Evolutionary conservation across 2,113 vertebrate species (phyloP), one percentile per base, ranked within the genome.

Genomic region (Notiomystis cincta): DNA sequence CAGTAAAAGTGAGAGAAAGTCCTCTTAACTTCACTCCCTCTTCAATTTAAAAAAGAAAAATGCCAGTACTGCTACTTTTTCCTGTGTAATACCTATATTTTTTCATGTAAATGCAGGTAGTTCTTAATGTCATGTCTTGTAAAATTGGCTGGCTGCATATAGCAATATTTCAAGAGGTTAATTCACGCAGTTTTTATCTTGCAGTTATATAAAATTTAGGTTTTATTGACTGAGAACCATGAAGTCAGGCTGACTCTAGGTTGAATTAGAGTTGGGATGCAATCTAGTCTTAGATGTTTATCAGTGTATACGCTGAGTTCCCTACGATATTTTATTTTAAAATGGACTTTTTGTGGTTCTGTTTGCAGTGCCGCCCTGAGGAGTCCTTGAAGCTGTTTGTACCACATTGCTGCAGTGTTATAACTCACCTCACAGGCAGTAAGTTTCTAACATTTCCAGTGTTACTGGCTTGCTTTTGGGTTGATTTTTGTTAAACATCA

Each of bases 301-400:
- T 88, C 57, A 38, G 1, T 45, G 31, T 65, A 27, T 58, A 33
- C 1, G 1, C 65, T 30, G 45, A 79, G 35, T 37, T 83, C 42
- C 25, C 4, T 44, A 38, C 30, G 51, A 35, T 13, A 2, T 12
- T 38, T 53, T 35, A 69, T 62, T 51, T 65, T 40, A 27, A 72
- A 78, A 38, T 72, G 81, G 21, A 33, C 16, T 85, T 3, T 87
- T 95, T 89, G 72, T 91, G 82, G 81, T 90, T 40, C 30, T 82
- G 13, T 98, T 98, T 98, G 96, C 97, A 99, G 99, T 99, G 99
- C 98, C 98, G 98, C 88, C 99, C 99, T 1, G 98, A 98, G 93
- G 99, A 99, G 88, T 98, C 99, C 73, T 97, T 99, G 95, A 99
- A 99, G 97, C 96, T 99, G 22, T 99, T 99, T 98, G 98, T 99